Evolutionary conservation across 2,888 invertebrate species (phyloP), one percentile per base, ranked within the genome.

Genomic region (Polydesmus complanatus): DNA sequence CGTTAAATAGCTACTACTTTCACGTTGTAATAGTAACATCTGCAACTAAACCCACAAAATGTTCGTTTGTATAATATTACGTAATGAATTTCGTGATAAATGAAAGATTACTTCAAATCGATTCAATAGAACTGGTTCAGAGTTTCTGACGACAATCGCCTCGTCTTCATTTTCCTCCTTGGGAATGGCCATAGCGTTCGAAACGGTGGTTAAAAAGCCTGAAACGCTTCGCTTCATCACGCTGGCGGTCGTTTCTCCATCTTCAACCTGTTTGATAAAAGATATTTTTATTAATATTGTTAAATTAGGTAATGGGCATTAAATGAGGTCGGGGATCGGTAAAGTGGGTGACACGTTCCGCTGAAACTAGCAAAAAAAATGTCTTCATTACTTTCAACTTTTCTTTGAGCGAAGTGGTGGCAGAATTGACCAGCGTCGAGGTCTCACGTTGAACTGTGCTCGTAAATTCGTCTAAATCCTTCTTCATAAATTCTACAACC

Each of bases 401-500:
- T 71, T 83, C 84, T 66, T 83, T 83, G 59, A 85, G 77, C 51
- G 79, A 83, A 63, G 78, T 79, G 37, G 84, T 83, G 1, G 84
- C 66, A 23, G 68, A 83, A 47, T 81, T 79, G 66, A 83, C 80
- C 21, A 84, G 81, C 68, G 79, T 81, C 64, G 78, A 81, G 5
- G 85, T 85, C 73, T 86, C 85, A 65, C 79, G 79, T 71, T 83
- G 83, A 2, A 86, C 84, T 8, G 82, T 84, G 58, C 79, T 79
- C 18, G 85, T 83, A 67, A 86, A 81, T 73, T 86, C 86, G 69
- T 83, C 84, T 66, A 86, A 73, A 72, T 86, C 86, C 68, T 83
- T 83, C 71, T 83, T 85, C 65, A 86, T 85, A 78, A 85, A 85
- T 62, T 85, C 83, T 67, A 84, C 78, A 1, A 86, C 85, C 14